Evolutionary conservation across 2,888 invertebrate species (phyloP), one percentile per base, ranked within the genome.

Genomic region (Lithophane leautieri): DNA sequence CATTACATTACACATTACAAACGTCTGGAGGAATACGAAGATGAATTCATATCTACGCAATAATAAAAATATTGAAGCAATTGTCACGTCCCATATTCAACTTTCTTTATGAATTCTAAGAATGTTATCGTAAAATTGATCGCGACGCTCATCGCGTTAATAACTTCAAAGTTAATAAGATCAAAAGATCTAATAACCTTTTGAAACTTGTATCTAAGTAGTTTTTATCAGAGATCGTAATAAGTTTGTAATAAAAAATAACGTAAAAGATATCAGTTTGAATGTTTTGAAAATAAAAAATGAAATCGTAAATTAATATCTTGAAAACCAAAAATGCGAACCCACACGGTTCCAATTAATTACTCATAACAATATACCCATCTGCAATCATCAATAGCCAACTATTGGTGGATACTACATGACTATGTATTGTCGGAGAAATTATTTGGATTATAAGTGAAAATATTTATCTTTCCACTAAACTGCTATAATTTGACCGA

Each of bases 41-140:
- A 50, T 19, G 0, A 68, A 52, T 42, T 68, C 14, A 50, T 50
- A 40, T 44, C 4, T n/a, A 16, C 40, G 9, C 4, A 25, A 28
- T 54, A 3, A 4, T 28, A 42, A 14, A 56, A 62, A 70, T 50
- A 50, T 34, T 67, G 28, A 69, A 63, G 52, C 54, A 67, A 79
- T 70, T 66, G 12, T 63, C 28, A 44, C 50, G 42, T 28, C 12
- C 4, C 65, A 14, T 54, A 40, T 56, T n/a, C 40, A 62, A 8
- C 25, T 25, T 54, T 50, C 7, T 16, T 61, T 58, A 66, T 34
- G 11, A 60, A 44, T 60, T 42, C 12, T 34, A 25, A 44, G n/a
- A 34, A 72, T 62, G 54, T 70, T 50, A 34, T 74, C 52, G 52
- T 25, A 34, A 28, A 69, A 71, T 65, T 47, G 25, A 79, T 69